phyloP scores from a whole-genome alignment of 2,888 invertebrate species.

The Chrysomela aeneicollis region DNA sequence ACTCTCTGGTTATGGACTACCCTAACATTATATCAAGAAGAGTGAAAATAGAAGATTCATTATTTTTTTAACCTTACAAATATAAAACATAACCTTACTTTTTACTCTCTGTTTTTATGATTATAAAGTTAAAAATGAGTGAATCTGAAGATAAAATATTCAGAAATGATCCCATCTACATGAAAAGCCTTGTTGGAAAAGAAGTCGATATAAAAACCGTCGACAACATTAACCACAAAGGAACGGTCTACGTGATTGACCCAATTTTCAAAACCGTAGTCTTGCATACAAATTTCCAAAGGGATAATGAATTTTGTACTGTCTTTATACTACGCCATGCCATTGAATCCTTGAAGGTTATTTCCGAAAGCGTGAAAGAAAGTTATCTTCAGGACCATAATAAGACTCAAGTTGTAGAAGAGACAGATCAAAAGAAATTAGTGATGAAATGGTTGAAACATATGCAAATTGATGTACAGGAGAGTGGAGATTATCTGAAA shows the following conservation, averaged over 20 bases:
- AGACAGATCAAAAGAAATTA: constrained; percentile 39
- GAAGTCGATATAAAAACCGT: constrained; percentile 48
- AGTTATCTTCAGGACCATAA: constrained; percentile 37
- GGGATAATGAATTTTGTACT: constrained; percentile 36
- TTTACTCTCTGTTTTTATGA: not conserved
- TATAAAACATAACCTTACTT: not conserved
- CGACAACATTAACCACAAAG: constrained; percentile 47
- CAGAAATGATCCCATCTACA: constrained; percentile 47
- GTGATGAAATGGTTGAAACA: constrained; percentile 56
- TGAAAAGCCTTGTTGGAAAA: constrained; percentile 53
- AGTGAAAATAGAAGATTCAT: too few relatives aligned
- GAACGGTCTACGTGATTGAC: constrained; percentile 55
- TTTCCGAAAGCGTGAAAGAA: constrained; percentile 42
- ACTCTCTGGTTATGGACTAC: too few relatives aligned
- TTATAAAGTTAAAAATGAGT: constrained; percentile 23
- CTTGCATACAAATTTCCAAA: constrained; percentile 42
- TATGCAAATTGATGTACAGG: constrained; percentile 56
- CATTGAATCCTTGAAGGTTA: constrained; percentile 47
- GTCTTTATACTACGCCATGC: constrained; percentile 48
- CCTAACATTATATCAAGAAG: too few relatives aligned
- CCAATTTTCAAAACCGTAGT: constrained; percentile 55
- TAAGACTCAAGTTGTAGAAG: constrained; percentile 16
- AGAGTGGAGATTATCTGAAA: constrained; percentile 54
- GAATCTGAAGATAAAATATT: constrained; percentile 41
- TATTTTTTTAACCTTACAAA: not conserved